phyloP scores from a whole-genome alignment of 2,888 invertebrate genomes.

The Molorchus minor region DNA sequence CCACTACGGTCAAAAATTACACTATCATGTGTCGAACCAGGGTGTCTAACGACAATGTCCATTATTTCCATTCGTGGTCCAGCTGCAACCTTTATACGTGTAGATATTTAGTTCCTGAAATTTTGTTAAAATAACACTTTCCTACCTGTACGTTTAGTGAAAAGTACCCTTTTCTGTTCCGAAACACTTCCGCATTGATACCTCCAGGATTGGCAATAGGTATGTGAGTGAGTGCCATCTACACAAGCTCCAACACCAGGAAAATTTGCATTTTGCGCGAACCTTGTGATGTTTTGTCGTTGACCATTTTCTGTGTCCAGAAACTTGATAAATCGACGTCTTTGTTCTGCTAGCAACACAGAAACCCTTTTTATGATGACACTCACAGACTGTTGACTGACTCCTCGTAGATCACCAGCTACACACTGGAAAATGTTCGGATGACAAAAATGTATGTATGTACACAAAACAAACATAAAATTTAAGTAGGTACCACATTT shows the following conservation, averaged over 20 bases:
- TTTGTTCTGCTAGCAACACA: neutral
- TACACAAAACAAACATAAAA: neutral
- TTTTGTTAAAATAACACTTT: neutral
- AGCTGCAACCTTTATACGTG: constrained; percentile 11
- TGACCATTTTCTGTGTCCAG: constrained; percentile 7
- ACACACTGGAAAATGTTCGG: constrained; percentile 28
- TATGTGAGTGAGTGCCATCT: constrained; percentile 16
- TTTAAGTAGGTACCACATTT: neutral
- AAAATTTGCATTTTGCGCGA: constrained; percentile 27
- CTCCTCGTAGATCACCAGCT: constrained; percentile 29
- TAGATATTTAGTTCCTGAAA: neutral
- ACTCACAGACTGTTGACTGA: constrained; percentile 19
- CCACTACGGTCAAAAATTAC: constrained; percentile 25
- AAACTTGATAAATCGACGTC: neutral
- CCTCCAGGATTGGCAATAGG: constrained; percentile 27
- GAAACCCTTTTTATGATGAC: constrained; percentile 19
- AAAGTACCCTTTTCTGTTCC: constrained; percentile 27
- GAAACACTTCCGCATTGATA: constrained; percentile 28
- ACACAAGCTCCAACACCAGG: constrained; percentile 27
- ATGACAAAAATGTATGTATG: too few species aligned
- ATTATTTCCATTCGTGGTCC: constrained; percentile 27
- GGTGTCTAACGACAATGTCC: constrained; percentile 28
- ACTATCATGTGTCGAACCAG: constrained; percentile 31
- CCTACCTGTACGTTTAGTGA: neutral
- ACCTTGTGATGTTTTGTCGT: constrained; percentile 20